Base-by-base conservation (phyloP, 2,888 invertebrate genomes). In the Neocrepidodera transversa region DNA sequence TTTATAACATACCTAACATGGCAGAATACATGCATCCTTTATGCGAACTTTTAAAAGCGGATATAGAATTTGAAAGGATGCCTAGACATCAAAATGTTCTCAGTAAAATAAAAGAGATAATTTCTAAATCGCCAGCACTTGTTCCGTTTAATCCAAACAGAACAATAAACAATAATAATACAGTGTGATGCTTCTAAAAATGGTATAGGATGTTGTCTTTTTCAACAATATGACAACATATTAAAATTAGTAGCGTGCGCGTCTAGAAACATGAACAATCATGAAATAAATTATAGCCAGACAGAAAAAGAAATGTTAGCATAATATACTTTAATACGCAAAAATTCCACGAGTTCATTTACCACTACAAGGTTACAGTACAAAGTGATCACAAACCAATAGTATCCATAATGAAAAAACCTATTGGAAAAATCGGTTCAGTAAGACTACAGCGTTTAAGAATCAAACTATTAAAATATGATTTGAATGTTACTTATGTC, bases 331-430 rank as follows among this genome's bases (percentile, higher is more conserved):
- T 43, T 48, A 42, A 60, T 28, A 57, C 52, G 13, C 61, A 65
- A 49, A 68, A 64, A 57, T 65, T 64, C 48, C 59, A 68, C 43
- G 26, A 65, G 45, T 67, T 63, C 50, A 63, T 68, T 26, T 67
- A 67, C 56, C 3, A 35, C 3, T 7, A 7, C 10, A 35, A 53
- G 1, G 62, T 61, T n/a, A 60, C 64, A 40, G 64, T 68, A 43
- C 55, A 63, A 52, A 58, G 56, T 5, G 64, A 68, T 36, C 62
- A 68, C 43, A 63, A 66, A 60, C 64, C 65, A 1, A 60, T 67
- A 10, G 35, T 64, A 0, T 49, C 62, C 14, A 65, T 68, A 10
- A 60, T 64, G 62, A 61, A 64, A 35, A 65, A 67, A 58, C 53
- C 62, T 16, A 60, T 67, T 11, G 42, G 54, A 35, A 62, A 66